Evolutionary conservation across 2,797 vertebrate genomes (phyloP).

Genomic region (Halcyon leucocephala): DNA sequence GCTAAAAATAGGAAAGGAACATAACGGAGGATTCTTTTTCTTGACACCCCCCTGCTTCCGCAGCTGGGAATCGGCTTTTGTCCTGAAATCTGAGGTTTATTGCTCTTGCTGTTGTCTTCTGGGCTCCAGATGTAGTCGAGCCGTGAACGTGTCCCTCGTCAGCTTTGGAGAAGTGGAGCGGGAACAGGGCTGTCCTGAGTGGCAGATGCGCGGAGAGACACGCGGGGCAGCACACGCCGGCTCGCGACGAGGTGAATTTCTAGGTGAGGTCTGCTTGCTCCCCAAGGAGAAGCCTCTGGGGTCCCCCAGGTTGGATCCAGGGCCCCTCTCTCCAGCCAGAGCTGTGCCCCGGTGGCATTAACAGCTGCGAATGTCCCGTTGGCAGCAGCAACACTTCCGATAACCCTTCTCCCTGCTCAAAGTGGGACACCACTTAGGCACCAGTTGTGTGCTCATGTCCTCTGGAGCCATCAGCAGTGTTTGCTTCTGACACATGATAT

Average conservation of each 20-base stretch:
- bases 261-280: background rate
- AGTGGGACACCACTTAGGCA: rapidly evolving
- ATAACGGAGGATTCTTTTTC: background rate
- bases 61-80: conserved; percentile 30
- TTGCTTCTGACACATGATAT: background rate
- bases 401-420: background rate
- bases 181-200: rapidly evolving
- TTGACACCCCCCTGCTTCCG: background rate
- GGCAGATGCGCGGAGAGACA: background rate
- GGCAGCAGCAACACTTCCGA: background rate
- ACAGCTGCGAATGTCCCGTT: rapidly evolving
- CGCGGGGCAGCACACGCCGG: rapidly evolving
- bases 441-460: background rate
- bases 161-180: background rate
- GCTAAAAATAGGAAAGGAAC: conserved; percentile 62
- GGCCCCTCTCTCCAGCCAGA: background rate
- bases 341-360: background rate
- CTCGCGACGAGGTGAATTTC: background rate
- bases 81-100: background rate
- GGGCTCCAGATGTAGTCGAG: conserved; percentile 16
- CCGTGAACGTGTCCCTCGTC: background rate
- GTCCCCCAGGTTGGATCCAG: background rate
- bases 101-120: background rate
- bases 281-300: background rate
- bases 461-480: background rate